Percentiles rank a stretch among this genome's conserved stretches.
These are phyloP conservation scores for Melinopterus prodromus DNA, from an alignment of 2,888 invertebrate species.

Conservation along the genomic window DNA sequence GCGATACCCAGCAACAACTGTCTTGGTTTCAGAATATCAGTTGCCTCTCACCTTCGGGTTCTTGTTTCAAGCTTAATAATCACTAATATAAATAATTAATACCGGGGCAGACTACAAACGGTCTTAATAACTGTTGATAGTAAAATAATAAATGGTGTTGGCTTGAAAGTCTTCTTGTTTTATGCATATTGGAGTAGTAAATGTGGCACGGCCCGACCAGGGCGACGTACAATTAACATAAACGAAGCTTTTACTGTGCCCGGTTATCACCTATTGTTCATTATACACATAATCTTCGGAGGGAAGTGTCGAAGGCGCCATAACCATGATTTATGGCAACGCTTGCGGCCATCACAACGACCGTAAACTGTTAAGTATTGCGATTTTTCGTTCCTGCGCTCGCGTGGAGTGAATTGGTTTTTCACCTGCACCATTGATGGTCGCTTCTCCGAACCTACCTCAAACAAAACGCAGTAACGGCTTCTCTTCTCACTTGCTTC, in stretches of 20 bases:
- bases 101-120: not conserved
- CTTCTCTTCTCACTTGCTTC: not conserved
- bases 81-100: not conserved
- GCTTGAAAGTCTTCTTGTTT: not conserved
- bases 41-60: too few relatives aligned
- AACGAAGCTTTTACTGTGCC: slow-evolving; percentile 24
- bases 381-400: not conserved
- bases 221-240: slow-evolving; percentile 20
- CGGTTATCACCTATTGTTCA: slow-evolving; percentile 25
- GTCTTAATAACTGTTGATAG: not conserved
- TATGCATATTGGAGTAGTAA: not conserved
- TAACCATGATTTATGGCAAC: slow-evolving; percentile 23
- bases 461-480: not conserved
- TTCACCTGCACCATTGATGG: slow-evolving; percentile 4
- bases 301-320: slow-evolving; percentile 18
- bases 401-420: slow-evolving; percentile 4
- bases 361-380: not conserved
- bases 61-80: not conserved
- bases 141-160: slow-evolving; percentile 4
- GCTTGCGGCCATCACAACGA: slow-evolving; percentile 14
- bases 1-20: too few relatives aligned
- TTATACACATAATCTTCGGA: slow-evolving; percentile 22
- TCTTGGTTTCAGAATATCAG: too few relatives aligned
- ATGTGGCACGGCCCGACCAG: not conserved
- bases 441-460: not conserved